phyloP scores from a whole-genome alignment of 2,113 vertebrate species.

The Gopherus flavomarginatus region DNA sequence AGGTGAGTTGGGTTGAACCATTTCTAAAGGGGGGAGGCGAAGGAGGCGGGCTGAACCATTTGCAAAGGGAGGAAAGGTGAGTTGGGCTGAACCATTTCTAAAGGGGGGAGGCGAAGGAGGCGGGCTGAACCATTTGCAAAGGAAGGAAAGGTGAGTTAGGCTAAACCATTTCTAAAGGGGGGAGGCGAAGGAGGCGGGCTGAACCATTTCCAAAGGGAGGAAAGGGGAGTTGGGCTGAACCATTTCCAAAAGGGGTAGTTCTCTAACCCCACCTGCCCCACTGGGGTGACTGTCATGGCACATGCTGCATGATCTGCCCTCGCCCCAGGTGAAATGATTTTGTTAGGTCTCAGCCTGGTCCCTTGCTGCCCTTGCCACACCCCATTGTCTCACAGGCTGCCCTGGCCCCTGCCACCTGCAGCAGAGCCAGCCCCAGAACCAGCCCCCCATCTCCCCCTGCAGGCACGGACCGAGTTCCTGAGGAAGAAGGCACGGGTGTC shows the following conservation, averaged over 20 bases:
- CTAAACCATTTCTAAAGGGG: neutral
- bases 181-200: neutral
- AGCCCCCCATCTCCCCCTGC: neutral
- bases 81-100: neutral
- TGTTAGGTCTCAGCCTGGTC: neutral
- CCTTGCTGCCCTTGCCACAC: neutral
- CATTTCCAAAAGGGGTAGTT: neutral
- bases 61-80: no score
- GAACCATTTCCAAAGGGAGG: neutral
- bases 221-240: neutral
- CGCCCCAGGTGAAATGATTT: neutral
- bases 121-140: no score
- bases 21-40: no score
- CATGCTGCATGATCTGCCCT: neutral
- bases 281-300: neutral
- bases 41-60: no score
- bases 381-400: no score
- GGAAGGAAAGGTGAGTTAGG: no score
- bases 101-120: neutral
- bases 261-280: neutral
- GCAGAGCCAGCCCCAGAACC: neutral
- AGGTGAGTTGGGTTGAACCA: no score
- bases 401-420: no score
- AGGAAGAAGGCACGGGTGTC: slow-evolving; percentile 80
- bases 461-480: slow-evolving; percentile 90